Evolutionary conservation across 2,113 vertebrate species (phyloP).

Genomic region (Gnathonemus echidnorhynchus): DNA sequence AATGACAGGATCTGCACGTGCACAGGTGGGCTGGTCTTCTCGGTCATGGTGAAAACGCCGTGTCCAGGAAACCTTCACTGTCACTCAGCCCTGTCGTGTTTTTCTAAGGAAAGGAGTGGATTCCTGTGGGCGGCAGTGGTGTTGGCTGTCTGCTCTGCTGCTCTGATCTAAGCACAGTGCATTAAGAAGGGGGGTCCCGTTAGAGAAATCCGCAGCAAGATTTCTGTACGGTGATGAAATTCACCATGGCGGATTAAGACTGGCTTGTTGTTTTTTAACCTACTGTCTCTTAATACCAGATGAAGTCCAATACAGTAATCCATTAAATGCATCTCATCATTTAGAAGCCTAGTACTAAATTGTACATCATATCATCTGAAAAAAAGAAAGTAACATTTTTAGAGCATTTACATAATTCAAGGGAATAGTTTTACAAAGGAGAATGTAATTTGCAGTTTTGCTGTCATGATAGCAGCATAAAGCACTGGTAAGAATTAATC

Average conservation of each 20-base stretch:
- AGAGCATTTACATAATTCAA: not conserved
- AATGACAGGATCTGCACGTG: slow-evolving; percentile 48
- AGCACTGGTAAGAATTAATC: not conserved
- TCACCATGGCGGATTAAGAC: not conserved
- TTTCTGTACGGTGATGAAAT: not conserved
- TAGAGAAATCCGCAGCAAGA: not conserved
- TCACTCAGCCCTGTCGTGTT: not conserved
- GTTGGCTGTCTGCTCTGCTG: not conserved
- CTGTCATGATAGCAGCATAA: not conserved
- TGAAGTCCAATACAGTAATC: not conserved
- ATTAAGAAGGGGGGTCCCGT: not conserved
- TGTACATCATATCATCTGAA: not conserved
- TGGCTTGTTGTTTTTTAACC: not conserved
- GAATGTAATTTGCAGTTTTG: not conserved
- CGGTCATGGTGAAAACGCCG: slow-evolving; percentile 27
- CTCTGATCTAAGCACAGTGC: not conserved
- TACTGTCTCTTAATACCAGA: not conserved
- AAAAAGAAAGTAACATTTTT: not conserved
- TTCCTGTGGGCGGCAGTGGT: not conserved
- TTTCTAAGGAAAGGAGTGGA: not conserved
- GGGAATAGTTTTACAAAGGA: not conserved
- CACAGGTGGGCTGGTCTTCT: slow-evolving; percentile 39
- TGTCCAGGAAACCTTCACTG: not conserved
- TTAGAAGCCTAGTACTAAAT: not conserved
- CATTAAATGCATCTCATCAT: not conserved